Base-by-base conservation (phyloP, 2,888 invertebrate genomes). In the Sceliomorpha sp. region DNA sequence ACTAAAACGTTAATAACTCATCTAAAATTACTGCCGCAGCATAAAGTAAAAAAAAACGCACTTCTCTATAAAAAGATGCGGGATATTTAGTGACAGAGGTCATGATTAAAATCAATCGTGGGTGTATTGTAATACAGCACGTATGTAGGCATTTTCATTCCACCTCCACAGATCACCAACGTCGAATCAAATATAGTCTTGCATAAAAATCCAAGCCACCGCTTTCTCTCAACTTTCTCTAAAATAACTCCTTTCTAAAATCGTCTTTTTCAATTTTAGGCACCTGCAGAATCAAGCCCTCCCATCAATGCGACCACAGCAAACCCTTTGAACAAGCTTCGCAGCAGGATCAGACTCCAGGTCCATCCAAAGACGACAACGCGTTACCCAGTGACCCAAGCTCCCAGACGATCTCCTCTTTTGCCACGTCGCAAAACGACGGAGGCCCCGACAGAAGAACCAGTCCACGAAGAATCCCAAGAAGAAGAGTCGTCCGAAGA, bases 251-350 rank as follows among this genome's bases (percentile, higher is more conserved):
- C 14, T 42, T n/a, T 40, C 9, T 7, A 1, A 15, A 37, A 39
- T 59, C 58, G 0, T n/a, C n/a, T n/a, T n/a, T n/a, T n/a, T n/a
- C n/a, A n/a, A n/a, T n/a, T n/a, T n/a, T 60, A 87, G 87, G 82
- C 87, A 9, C 86, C 86, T 10, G 86, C 79, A 1, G 87, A 88
- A 37, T 80, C 85, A n/a, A 84, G 74, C 31, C 80, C 83, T 13
- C 72, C 84, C 1, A 51, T 77, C 0, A 78, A 79, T 0, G 67
- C 80, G 1, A 87, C 86, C 1, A 81, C 87, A 1, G 76, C 77
- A 0, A 89, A 88, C 47, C 86, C 89, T 0, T 64, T 89, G 56
- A 89, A 88, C 53, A 88, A 89, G 42, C 79, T 89, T 10, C 86
- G 89, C 27, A 88, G 87, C 58, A 83, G 89, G 31, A 89, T 88